Base-by-base conservation (phyloP, 2,113 vertebrate species). In the Pica pica region DNA sequence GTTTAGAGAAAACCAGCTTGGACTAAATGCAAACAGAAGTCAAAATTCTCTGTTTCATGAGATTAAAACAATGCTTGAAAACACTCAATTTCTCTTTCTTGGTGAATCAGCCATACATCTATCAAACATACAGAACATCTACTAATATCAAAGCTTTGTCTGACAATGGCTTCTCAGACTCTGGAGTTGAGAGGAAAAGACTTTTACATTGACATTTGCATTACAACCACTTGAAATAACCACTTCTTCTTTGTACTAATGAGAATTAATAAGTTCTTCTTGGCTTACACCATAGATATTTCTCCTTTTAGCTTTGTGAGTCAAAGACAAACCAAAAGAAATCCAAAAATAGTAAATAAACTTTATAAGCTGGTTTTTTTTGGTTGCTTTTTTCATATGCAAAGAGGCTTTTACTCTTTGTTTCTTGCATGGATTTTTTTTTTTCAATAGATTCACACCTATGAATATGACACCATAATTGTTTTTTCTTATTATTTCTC, bases 341-440 rank as follows among this genome's bases (percentile, higher is more conserved):
- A 83, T 42, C 39, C 55, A 79, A 81, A 91, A 95, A 88, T 74
- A 81, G 14, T 71, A 94, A 93, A 80, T 68, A 89, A 75, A 68
- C 8, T 65, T 83, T 67, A 74, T 21, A 55, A 73, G 71, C 17
- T 65, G 20, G 0, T 50, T 93, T 93, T 60, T 76, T 60, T 76
- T 76, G 23, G 24, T 53, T 76, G 11, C 4, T 39, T 71, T 77
- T 69, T 77, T 60, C 20, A 79, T 49, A 31, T 60, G 41, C 16
- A n/a, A 89, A 91, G 53, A 73, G 46, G 24, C 17, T 91, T 92
- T 91, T 68, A 41, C 42, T 56, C 12, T 84, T 90, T 69, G n/a
- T 60, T 91, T 44, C 57, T 87, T 78, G 21, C 35, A 56, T 30
- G 31, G 42, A 46, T 56, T 65, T 64, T n/a, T 44, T 44, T 63